Percentiles rank a stretch among this genome's conserved stretches.
These are phyloP conservation scores for Drepanosiphum platanoidis DNA, from an alignment of 2,888 invertebrate species.

Conservation along the genomic window DNA sequence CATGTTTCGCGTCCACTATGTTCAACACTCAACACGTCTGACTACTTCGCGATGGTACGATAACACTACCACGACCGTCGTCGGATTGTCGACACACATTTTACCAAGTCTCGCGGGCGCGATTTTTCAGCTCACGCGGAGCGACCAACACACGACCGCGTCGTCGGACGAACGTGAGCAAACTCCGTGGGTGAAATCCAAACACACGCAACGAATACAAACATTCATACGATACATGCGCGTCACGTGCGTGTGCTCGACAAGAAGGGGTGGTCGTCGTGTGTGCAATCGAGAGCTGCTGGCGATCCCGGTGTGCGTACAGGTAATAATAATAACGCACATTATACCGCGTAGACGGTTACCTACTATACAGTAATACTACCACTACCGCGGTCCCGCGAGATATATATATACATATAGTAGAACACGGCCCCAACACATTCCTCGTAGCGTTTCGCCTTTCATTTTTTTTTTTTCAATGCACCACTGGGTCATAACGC, in stretches of 20 bases:
- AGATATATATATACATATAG: background rate
- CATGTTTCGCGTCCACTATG: conserved; percentile 8
- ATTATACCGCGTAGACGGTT: background rate
- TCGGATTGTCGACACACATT: background rate
- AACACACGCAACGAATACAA: background rate
- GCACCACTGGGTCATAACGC: conserved; percentile 27
- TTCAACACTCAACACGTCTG: background rate
- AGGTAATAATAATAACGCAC: background rate
- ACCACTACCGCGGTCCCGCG: background rate
- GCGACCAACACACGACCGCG: background rate
- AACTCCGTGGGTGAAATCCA: conserved; percentile 5
- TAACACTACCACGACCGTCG: background rate
- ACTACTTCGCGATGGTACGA: no score
- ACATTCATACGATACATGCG: background rate
- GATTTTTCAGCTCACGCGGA: background rate
- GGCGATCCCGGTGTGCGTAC: background rate
- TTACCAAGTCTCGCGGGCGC: background rate
- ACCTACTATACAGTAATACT: background rate
- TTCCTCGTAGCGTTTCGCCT: conserved; percentile 40
- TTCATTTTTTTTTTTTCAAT: conserved; percentile 42
- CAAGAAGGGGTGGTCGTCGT: conserved; percentile 6
- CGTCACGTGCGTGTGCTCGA: background rate
- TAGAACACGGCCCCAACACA: background rate
- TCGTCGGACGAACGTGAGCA: background rate
- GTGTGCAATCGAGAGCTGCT: background rate